Evolutionary conservation across 2,888 invertebrate species (phyloP), one percentile per base, ranked within the genome.

Genomic region (Diadegma fenestrale): DNA sequence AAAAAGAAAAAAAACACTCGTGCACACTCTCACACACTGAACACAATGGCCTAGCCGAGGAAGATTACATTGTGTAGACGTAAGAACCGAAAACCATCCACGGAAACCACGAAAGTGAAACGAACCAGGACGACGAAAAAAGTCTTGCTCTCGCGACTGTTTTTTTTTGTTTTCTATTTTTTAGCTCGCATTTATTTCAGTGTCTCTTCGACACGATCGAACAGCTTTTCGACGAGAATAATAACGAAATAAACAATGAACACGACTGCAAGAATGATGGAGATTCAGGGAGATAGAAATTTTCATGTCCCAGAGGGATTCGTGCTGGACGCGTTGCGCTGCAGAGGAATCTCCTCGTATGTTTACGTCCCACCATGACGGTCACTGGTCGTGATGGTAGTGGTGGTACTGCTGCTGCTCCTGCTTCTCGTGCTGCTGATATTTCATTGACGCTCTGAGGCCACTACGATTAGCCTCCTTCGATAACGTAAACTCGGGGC

Each of bases 311-410:
- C 79, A 75, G 51, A 54, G 66, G 58, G 63, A 82, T 80, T 69
- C 77, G 26, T 43, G 72, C 14, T 85, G 66, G 72, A 79, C 75
- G 71, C 75, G 43, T 84, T 37, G 69, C 75, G 71, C 66, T 76
- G 82, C 80, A 51, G 85, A 77, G 76, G 66, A 80, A 85, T 82
- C 82, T 80, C 75, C 73, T 83, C 71, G 63, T 68, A 58, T 86
- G 87, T 87, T 87, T 87, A 87, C 87, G 72, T 86, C 76, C 83
- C 79, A 83, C 80, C 86, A 84, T 87, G 79, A 87, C 82, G 84
- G 76, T 86, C 86, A 87, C 86, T 86, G 84, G 63, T 78, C 64
- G 45, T 82, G 73, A 51, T 86, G 83, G 58, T 81, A 77, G 78
- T 83, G 78, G 61, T 85, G 80, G 26, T 58, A 58, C 79, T 80